Percentiles rank a stretch among this genome's conserved stretches.
phyloP scores from a whole-genome alignment of 2,888 invertebrate genomes.

The Pachycephus smyrnensis region DNA sequence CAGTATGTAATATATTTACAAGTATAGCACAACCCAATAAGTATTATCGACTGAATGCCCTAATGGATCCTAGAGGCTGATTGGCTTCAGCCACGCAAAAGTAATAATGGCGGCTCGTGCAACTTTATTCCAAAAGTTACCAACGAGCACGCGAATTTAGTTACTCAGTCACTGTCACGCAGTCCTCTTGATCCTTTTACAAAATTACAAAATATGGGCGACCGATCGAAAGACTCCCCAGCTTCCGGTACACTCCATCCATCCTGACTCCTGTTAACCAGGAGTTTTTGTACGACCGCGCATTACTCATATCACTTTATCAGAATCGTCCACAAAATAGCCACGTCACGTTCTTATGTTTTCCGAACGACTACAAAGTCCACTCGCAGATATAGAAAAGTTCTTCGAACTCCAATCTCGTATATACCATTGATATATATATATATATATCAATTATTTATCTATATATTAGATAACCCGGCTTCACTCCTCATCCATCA shows the following conservation, averaged over 20 bases:
- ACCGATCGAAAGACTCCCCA: neutral
- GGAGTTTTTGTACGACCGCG: neutral
- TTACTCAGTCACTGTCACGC: neutral
- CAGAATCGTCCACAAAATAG: no score
- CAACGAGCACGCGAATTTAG: neutral
- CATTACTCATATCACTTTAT: neutral
- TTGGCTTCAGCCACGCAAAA: no score
- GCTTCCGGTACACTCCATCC: neutral
- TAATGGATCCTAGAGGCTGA: neutral
- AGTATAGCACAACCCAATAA: neutral
- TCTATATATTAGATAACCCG: neutral
- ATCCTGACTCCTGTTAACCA: neutral
- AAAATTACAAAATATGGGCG: neutral
- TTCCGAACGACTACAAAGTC: neutral
- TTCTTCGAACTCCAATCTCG: neutral
- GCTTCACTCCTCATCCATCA: neutral
- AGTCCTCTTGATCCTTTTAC: neutral
- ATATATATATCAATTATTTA: constrained; percentile 14
- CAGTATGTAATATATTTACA: neutral
- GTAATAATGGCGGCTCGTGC: no score
- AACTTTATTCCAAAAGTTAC: neutral
- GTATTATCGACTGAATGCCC: neutral
- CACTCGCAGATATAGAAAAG: neutral
- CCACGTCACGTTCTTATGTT: no score
- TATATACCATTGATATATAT: neutral